A percentile compares a stretch with the other conserved stretches of the same genome.
phyloP scores from a whole-genome alignment of 2,888 invertebrate genomes.

The Syritta pipiens region DNA sequence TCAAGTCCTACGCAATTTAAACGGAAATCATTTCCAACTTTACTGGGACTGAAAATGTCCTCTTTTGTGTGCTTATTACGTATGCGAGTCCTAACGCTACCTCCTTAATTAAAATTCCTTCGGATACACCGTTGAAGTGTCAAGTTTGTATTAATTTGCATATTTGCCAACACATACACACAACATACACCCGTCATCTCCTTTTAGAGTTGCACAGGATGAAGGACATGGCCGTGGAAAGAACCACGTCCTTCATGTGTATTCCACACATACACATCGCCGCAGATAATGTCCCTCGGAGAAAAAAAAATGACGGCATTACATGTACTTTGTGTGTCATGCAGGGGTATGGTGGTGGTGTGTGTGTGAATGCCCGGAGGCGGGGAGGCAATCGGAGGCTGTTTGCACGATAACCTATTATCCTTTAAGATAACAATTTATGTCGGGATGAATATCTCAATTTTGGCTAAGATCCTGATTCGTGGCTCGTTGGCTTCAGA shows the following conservation, averaged over 20 bases:
- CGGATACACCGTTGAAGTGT: conserved; percentile 43
- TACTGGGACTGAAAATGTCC: conserved; percentile 6
- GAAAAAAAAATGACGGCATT: conserved; percentile 6
- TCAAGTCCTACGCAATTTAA: conserved; percentile 12
- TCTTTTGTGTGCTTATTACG: conserved; percentile 43
- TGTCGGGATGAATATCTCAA: conserved; percentile 28
- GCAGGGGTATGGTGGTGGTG: conserved; percentile 18
- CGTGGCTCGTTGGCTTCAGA: background rate
- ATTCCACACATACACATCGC: too few relatives aligned
- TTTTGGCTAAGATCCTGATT: conserved; percentile 21
- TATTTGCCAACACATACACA: conserved; percentile 31
- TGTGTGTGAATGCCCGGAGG: conserved; percentile 2
- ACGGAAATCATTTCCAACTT: conserved; percentile 33
- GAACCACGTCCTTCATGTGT: conserved; percentile 18
- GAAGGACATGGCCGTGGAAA: conserved; percentile 8
- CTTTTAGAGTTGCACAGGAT: background rate
- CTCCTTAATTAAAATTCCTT: conserved; percentile 52
- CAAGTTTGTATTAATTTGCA: conserved; percentile 51
- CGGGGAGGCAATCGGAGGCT: conserved; percentile 2
- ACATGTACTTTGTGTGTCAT: conserved; percentile 22
- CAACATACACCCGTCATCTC: background rate
- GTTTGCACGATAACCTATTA: conserved; percentile 27
- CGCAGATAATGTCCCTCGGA: background rate
- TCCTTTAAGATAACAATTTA: conserved; percentile 38
- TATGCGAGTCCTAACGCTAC: conserved; percentile 37